Conservation (phyloP, 2,113 vertebrate genomes). For the Larimichthys polyactis region DNA sequence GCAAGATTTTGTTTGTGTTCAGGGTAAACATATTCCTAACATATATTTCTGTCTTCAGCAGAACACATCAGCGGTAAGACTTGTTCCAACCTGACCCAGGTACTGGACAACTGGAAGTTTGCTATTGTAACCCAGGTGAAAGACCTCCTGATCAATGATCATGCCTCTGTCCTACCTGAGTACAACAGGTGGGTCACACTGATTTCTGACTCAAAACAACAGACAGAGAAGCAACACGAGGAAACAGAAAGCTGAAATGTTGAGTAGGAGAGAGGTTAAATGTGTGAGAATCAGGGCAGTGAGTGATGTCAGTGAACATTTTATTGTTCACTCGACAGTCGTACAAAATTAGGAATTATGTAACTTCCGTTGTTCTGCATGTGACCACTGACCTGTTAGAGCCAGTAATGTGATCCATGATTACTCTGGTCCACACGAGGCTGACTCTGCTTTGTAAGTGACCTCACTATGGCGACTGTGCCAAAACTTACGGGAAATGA, state of each 20-base stretch:
- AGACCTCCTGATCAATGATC: constrained; percentile 88
- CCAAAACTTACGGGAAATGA: constrained; percentile 44
- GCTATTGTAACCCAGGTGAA: constrained; percentile 89
- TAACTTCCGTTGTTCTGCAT: constrained; percentile 29
- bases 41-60: constrained; percentile 59
- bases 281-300: background rate
- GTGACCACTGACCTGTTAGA: constrained; percentile 14
- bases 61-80: constrained; percentile 66
- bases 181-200: constrained; percentile 85
- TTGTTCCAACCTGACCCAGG: constrained; percentile 90
- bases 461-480: constrained; percentile 40
- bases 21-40: background rate
- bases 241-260: background rate
- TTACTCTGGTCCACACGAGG: constrained; percentile 10
- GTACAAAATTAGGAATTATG: constrained; percentile 20
- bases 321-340: constrained; percentile 11
- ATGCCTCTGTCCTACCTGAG: constrained; percentile 88
- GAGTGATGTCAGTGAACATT: constrained; percentile 35
- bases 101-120: constrained; percentile 93
- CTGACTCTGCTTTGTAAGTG: constrained; percentile 36
- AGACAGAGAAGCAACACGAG: background rate
- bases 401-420: constrained; percentile 29
- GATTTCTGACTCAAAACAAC: background rate
- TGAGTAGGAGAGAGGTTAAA: constrained; percentile 19
- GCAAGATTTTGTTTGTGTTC: too few relatives aligned